A percentile compares a stretch with the other conserved stretches of the same genome.
Evolutionary conservation across 2,113 vertebrate species (phyloP).

Genomic region (Rana temporaria): DNA sequence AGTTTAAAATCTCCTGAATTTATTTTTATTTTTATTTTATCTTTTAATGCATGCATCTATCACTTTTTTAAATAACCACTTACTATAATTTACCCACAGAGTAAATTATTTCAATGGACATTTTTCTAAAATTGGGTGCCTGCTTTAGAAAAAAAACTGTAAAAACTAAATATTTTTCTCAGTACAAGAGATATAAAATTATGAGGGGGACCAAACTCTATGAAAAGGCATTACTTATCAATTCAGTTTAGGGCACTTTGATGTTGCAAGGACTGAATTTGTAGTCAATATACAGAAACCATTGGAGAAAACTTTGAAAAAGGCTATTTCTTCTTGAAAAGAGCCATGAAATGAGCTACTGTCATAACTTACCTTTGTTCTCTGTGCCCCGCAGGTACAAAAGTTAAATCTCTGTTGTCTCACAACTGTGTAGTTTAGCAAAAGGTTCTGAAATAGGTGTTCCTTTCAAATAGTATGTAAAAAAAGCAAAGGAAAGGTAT

Average conservation of each 20-base stretch:
- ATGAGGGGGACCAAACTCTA: constrained; percentile 3
- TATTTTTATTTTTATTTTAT: no score
- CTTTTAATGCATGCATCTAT: no score
- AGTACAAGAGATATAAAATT: background rate
- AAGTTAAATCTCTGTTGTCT: constrained; percentile 51
- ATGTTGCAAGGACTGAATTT: constrained; percentile 36
- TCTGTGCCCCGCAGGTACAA: constrained; percentile 38
- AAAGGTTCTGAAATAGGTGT: constrained; percentile 41
- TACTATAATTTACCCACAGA: no score
- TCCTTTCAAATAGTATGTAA: constrained; percentile 45
- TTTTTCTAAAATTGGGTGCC: no score
- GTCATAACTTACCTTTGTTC: constrained; percentile 53
- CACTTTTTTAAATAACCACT: no score
- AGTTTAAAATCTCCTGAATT: no score
- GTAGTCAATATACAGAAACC: constrained; percentile 38
- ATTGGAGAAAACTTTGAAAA: constrained; percentile 37
- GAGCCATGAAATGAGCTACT: constrained; percentile 40
- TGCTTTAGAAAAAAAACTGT: background rate
- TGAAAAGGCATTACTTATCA: constrained; percentile 14
- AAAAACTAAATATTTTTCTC: background rate
- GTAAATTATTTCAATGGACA: no score
- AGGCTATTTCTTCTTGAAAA: constrained; percentile 44
- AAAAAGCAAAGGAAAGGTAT: constrained; percentile 34
- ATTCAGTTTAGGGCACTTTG: constrained; percentile 27
- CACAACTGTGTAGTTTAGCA: constrained; percentile 42